Base-by-base conservation (phyloP, 2,113 vertebrate genomes). In the Haemorhous mexicanus region DNA sequence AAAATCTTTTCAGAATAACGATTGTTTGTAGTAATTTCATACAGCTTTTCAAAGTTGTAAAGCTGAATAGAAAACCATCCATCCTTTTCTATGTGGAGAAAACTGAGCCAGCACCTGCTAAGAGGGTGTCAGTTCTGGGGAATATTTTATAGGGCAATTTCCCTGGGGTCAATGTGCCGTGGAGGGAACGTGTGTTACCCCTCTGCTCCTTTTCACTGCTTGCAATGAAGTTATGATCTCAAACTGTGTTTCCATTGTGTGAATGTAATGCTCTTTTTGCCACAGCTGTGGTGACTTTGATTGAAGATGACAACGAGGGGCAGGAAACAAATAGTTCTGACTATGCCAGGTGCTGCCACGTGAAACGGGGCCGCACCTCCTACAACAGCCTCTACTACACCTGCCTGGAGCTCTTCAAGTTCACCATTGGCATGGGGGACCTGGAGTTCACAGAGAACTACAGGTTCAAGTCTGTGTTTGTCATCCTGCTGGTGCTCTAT, bases 401-500 rank as follows among this genome's bases (percentile, higher is more conserved):
- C 43, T 99, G 98, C 37, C 96, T 99, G 98, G 98, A 99, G 97
- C 98, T 99, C 84, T 99, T 99, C 97, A 99, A 99, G 97, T 99
- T 99, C 97, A 99, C 99, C 89, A 99, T 99, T 7, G 99, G 99
- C 74, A 99, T 99, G 99, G 99, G 99, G 0, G 99, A 99, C 97
- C 97, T 99, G 98, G 99, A 99, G 96, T 99, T 99, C 97, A 99
- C 98, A 0, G 98, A 99, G 92, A 93, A 98, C n/a, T 99, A 99
- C 84, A 95, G 97, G 94, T 99, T 99, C 97, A 98, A 98, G 78
- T 97, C 98, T 27, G 97, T 99, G 43, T 99, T 99, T 96, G 98
- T 99, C 86, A 86, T 99, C 68, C 98, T 99, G 62, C 92, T 99
- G 76, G 98, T 99, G 77, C 80, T 97, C 44, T 99, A 99, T 33